Evolutionary conservation across 2,797 vertebrate genomes (phyloP).

Genomic region (Apogon hyalosoma): DNA sequence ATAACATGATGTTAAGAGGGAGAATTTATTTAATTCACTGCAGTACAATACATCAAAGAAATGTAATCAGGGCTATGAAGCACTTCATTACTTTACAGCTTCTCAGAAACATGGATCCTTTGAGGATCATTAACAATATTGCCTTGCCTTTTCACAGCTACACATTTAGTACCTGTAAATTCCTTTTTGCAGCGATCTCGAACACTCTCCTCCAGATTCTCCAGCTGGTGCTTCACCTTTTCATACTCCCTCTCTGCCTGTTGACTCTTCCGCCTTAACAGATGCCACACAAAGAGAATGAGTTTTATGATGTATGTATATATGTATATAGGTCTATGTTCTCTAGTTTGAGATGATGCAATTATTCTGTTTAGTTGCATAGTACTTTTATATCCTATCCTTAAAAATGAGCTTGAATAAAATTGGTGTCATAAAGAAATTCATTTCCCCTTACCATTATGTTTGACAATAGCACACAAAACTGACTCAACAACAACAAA

Average conservation of each 20-base stretch:
- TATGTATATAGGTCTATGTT: neutral
- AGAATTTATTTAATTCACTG: conserved; percentile 54
- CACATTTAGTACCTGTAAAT: conserved; percentile 89
- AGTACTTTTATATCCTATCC: neutral
- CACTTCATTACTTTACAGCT: conserved; percentile 54
- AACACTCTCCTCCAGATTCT: conserved; percentile 96
- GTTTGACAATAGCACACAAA: neutral
- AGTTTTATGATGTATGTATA: too few species aligned
- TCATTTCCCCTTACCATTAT: neutral
- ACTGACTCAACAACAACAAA: neutral
- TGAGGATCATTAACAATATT: conserved; percentile 24
- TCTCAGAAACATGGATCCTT: conserved; percentile 35
- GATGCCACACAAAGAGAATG: conserved; percentile 22
- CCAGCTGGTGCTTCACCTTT: conserved; percentile 96
- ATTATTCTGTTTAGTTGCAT: neutral
- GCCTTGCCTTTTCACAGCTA: conserved; percentile 9
- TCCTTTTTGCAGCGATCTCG: conserved; percentile 99
- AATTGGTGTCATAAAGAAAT: neutral
- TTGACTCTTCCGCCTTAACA: conserved; percentile 92
- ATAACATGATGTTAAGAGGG: conserved; percentile 49
- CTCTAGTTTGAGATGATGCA: conserved; percentile 2
- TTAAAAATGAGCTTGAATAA: conserved; percentile 14
- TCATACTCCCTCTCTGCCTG: conserved; percentile 97
- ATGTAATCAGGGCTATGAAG: conserved; percentile 56
- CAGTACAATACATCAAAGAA: conserved; percentile 49